A percentile compares a stretch with the other conserved stretches of the same genome.
Conservation (phyloP, 2,113 vertebrate species). For the Rhynchomys soricoides region DNA sequence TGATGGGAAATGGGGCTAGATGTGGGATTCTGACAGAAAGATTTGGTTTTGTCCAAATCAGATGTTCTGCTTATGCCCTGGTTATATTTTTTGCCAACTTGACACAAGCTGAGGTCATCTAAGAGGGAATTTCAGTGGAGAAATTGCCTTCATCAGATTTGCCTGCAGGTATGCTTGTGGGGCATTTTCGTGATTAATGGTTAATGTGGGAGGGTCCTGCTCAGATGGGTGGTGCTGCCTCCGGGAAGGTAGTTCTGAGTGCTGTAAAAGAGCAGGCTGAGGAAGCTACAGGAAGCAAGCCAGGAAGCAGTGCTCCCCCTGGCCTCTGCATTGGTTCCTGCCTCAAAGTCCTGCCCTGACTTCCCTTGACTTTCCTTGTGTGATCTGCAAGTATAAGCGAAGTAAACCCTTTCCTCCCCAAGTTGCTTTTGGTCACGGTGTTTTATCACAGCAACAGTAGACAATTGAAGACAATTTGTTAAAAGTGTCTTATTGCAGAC, state of each 20-base stretch:
- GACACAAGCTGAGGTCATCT: neutral
- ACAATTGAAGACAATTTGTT: neutral
- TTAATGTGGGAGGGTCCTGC: neutral
- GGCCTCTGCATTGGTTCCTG: neutral
- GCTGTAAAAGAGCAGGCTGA: neutral
- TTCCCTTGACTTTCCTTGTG: neutral
- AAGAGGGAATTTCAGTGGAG: neutral
- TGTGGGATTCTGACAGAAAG: neutral
- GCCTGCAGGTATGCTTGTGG: neutral
- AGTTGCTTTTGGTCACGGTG: neutral
- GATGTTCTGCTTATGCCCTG: neutral
- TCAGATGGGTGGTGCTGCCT: neutral
- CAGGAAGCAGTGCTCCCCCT: neutral
- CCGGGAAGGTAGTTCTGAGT: neutral
- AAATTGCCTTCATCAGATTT: neutral
- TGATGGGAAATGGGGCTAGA: neutral
- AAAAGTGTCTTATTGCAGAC: neutral
- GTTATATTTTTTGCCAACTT: neutral
- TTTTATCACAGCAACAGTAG: neutral
- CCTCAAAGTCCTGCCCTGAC: neutral
- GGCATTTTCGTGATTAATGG: neutral
- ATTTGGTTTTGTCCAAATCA: neutral
- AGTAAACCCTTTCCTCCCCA: neutral
- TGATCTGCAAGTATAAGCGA: neutral
- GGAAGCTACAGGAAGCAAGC: neutral